Conservation (phyloP, 2,888 invertebrate species). For the Andrena bicolor region DNA sequence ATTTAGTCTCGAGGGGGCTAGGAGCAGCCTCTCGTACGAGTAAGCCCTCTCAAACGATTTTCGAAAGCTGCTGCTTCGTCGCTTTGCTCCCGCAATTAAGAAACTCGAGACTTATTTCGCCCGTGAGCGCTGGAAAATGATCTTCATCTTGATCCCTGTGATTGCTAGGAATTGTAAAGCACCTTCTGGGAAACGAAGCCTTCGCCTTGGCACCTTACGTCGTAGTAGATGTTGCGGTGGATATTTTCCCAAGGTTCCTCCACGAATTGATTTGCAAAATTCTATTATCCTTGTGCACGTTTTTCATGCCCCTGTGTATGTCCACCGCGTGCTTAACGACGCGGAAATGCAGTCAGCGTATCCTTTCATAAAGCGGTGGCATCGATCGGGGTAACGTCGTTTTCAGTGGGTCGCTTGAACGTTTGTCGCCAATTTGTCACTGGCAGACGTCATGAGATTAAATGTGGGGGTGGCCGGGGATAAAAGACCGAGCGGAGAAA, state of each 20-base stretch:
- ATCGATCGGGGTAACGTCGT: conserved; percentile 34
- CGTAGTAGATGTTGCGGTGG: too few relatives aligned
- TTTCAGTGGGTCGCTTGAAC: conserved; percentile 30
- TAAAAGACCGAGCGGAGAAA: conserved; percentile 16
- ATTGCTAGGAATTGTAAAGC: not conserved
- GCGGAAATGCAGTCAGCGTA: not conserved
- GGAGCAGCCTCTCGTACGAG: conserved; percentile 27
- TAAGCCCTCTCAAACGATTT: conserved; percentile 48
- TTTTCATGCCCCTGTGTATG: too few relatives aligned
- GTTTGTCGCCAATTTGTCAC: conserved; percentile 52
- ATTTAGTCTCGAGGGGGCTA: conserved; percentile 58
- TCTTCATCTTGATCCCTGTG: not conserved
- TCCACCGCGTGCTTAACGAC: not conserved
- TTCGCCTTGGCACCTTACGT: not conserved
- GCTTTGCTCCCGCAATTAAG: conserved; percentile 33
- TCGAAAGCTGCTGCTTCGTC: conserved; percentile 35
- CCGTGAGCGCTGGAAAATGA: not conserved
- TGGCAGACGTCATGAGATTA: conserved; percentile 31
- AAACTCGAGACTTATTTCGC: conserved; percentile 6
- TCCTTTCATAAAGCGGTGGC: conserved; percentile 4
- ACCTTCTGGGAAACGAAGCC: not conserved
- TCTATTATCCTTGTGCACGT: too few relatives aligned
- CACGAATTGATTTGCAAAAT: too few relatives aligned
- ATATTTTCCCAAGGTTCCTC: too few relatives aligned
- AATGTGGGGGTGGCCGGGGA: conserved; percentile 10